phyloP scores from a whole-genome alignment of 2,888 invertebrate genomes.

The Chymomyza procnemis region DNA sequence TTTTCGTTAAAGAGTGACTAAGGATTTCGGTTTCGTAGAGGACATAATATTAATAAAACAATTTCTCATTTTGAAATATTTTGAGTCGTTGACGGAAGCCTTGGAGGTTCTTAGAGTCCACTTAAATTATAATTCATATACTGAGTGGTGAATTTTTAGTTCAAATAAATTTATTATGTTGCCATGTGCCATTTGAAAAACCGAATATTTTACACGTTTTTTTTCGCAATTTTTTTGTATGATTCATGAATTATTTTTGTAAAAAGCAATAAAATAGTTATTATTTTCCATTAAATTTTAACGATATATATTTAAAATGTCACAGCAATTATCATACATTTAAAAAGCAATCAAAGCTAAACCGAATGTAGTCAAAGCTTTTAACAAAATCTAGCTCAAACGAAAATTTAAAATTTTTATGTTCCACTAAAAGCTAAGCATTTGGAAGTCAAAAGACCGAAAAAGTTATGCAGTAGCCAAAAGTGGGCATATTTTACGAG shows the following conservation, averaged over 20 bases:
- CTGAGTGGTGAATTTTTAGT: no score
- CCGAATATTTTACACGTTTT: no score
- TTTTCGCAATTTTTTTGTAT: no score
- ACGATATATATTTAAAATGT: neutral
- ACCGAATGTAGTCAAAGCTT: neutral
- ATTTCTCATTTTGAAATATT: no score
- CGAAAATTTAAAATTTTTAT: neutral
- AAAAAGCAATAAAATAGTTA: neutral
- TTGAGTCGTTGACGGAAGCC: no score
- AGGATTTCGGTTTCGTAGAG: no score
- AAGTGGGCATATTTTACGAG: constrained; percentile 33
- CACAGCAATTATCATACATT: neutral
- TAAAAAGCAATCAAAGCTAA: neutral
- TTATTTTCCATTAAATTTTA: neutral
- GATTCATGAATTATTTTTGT: neutral
- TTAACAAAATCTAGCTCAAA: neutral
- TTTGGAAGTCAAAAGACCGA: neutral
- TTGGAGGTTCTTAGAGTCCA: no score
- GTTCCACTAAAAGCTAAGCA: neutral
- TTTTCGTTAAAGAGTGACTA: no score
- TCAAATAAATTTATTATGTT: no score
- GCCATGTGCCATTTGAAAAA: no score
- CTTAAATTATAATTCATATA: no score
- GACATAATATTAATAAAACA: no score
- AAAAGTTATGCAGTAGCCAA: constrained; percentile 50